These are phyloP conservation scores for Alcedo quadribrachys DNA, from an alignment of 2,797 vertebrate species.

Conservation along the genomic window DNA sequence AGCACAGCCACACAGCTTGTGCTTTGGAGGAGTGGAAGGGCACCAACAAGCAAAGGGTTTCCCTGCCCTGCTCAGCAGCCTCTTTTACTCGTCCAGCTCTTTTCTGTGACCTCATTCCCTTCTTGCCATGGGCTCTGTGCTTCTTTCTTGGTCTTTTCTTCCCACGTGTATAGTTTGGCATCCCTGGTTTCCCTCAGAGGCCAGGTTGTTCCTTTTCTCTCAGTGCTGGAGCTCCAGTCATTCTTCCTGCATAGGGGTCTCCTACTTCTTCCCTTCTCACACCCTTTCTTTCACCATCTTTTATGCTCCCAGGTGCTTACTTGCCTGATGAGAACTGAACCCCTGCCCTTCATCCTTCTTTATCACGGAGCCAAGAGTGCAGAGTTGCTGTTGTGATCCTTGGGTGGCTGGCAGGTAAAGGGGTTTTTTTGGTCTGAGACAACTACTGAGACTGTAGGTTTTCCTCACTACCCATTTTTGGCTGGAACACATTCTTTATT, in stretches of 20 bases:
- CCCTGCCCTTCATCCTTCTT: not conserved
- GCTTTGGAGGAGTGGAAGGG: not conserved
- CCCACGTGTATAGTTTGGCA: not conserved
- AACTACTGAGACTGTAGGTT: not conserved
- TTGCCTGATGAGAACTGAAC: not conserved
- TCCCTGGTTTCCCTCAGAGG: not conserved
- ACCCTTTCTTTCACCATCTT: not conserved
- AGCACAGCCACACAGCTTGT: not conserved
- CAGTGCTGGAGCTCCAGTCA: not conserved
- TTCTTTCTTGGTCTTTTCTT: not conserved
- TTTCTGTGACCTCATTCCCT: fast-evolving
- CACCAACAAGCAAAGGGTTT: not conserved
- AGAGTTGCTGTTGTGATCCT: not conserved
- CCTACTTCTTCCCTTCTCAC: not conserved
- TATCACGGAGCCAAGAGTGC: not conserved
- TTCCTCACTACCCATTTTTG: not conserved
- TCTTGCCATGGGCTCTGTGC: not conserved
- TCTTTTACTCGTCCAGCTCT: too few species aligned
- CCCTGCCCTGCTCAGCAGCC: not conserved
- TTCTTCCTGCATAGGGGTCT: not conserved
- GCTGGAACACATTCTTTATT: not conserved
- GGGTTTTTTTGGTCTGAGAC: not conserved
- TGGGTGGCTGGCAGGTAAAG: not conserved
- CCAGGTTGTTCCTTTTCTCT: not conserved
- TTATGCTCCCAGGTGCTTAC: not conserved